Evolutionary conservation across 2,797 vertebrate species (phyloP).

Genomic region (Fratercula arctica): DNA sequence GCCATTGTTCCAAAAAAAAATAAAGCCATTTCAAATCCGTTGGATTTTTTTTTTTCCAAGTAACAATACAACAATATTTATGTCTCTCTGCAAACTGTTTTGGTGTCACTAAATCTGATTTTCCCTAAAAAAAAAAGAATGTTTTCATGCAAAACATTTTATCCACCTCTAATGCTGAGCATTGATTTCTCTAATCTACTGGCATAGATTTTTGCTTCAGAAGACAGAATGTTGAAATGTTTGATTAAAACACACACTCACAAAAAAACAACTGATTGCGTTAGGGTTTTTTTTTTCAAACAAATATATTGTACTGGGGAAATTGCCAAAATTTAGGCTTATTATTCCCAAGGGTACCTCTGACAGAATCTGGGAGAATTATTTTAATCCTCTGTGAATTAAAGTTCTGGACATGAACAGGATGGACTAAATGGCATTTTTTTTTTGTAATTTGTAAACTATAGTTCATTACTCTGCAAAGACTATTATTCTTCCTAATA

Average conservation of each 20-base stretch:
- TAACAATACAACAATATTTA: background rate
- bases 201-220: conserved; percentile 62
- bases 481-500: conserved; percentile 11
- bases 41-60: background rate
- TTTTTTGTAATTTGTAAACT: background rate
- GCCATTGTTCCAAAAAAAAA: background rate
- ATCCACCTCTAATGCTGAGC: background rate
- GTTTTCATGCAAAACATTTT: background rate
- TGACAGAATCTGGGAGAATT: background rate
- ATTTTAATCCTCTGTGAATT: conserved; percentile 6
- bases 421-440: background rate
- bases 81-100: background rate
- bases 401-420: background rate
- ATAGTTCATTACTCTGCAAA: background rate
- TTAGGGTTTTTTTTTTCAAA: background rate
- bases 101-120: background rate
- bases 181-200: conserved; percentile 59
- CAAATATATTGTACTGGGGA: background rate
- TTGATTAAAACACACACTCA: conserved; percentile 44
- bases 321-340: conserved; percentile 4
- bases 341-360: background rate
- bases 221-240: conserved; percentile 61
- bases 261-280: background rate
- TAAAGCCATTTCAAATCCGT: background rate
- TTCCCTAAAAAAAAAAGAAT: background rate